Evolutionary conservation across 1,140 invertebrate species (phyloP).

Genomic region (Sycophila sp.): DNA sequence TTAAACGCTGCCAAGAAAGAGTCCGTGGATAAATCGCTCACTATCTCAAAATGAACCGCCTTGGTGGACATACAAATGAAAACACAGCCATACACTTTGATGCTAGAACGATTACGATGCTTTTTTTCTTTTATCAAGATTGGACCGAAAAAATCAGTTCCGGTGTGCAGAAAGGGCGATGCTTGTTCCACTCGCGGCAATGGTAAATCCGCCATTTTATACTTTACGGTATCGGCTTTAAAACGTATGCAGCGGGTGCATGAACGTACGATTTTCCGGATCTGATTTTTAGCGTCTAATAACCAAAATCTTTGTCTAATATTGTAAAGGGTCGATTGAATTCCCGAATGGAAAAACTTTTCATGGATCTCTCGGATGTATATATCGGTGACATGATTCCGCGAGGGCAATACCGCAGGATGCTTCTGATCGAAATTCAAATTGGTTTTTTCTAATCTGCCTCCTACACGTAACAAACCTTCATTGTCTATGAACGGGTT

Average conservation of each 20-base stretch:
- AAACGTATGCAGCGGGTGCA: neutral
- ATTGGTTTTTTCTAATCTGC: constrained; percentile 50
- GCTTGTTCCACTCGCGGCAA: neutral
- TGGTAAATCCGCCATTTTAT: constrained; percentile 2
- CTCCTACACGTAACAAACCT: constrained; percentile 56
- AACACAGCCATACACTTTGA: neutral
- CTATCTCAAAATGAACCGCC: constrained; percentile 8
- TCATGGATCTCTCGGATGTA: no score
- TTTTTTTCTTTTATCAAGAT: neutral
- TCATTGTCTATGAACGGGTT: constrained; percentile 44
- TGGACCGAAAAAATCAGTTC: constrained; percentile 2
- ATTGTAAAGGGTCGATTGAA: no score
- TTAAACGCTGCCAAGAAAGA: constrained; percentile 2
- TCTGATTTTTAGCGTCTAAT: neutral
- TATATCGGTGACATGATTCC: constrained; percentile 44
- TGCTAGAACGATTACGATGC: neutral
- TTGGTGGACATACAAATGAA: constrained; percentile 4
- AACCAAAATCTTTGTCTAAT: neutral
- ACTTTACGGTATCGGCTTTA: neutral
- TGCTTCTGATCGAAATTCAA: constrained; percentile 51
- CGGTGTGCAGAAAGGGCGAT: neutral
- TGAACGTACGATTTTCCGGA: neutral
- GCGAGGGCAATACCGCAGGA: constrained; percentile 56
- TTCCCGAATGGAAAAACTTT: no score
- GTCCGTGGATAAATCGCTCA: constrained; percentile 1